Evolutionary conservation across 2,888 invertebrate genomes (phyloP), one percentile per base, ranked within the genome.

Genomic region (Sthenelais limicola): DNA sequence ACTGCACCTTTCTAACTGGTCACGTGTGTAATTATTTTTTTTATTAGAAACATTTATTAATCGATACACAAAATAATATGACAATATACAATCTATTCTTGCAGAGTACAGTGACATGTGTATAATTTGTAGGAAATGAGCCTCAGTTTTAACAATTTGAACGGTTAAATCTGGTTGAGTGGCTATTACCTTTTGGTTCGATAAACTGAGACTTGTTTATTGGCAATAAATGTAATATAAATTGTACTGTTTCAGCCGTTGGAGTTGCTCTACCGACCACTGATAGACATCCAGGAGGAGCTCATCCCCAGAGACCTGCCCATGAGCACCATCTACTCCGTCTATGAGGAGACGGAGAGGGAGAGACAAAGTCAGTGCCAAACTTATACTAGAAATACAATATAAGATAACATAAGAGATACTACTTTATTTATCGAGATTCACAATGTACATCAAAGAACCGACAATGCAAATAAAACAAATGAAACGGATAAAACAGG

Each of bases 251-350:
- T 80, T 43, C 77, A 86, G 86, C 87, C 87, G n/a, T 81, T 85
- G 3, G 85, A 85, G 72, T 76, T 87, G 71, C 75, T 87, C 58
- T 83, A 85, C 77, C 84, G 84, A 69, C 84, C 85, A 5, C 78
- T 86, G 48, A 79, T 82, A 62, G 87, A 86, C 67, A 85, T 84
- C 62, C 85, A 86, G 75, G 86, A 86, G 71, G 87, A 87, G 66
- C 76, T 86, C 15, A 74, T 84, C 1, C 83, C 85, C 1, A 80
- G 84, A 58, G 86, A 84, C 54, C 77, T 84, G 1, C 83, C 85
- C 12, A 76, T 84, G 5, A 68, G 84, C 15, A 83, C 84, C 9
- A 83, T 85, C 62, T 86, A 83, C 72, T 82, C 83, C 68, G 79
- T 83, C 4, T 87, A 84, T 77, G 85, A 85, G 75, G 82, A 85